Base-by-base conservation (phyloP, 2,888 invertebrate genomes). In the Hedychridium roseum region DNA sequence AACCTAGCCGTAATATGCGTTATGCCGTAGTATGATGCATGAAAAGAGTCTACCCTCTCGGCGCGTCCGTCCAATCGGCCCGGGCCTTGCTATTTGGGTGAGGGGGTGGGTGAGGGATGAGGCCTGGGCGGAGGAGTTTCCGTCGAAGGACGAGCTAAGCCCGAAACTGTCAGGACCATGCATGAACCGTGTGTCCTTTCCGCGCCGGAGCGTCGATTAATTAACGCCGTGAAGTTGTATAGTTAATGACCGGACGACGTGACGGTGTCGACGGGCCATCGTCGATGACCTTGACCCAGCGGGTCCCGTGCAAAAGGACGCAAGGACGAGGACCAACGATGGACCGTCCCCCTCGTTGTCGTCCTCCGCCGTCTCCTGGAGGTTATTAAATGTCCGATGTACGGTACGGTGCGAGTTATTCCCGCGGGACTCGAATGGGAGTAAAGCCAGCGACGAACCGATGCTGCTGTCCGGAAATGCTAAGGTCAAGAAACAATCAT, bases 111-210 rank as follows among this genome's bases (percentile, higher is more conserved):
- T 11, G 27, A 26, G 34, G 30, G 40, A 28, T 5, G 30, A 31
- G 42, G 37, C 30, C 2, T 18, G 28, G 15, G n/a, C 20, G 39
- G 27, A 31, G 43, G n/a, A n/a, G n/a, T n/a, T n/a, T n/a, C n/a
- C n/a, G n/a, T n/a, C n/a, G n/a, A 48, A 43, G 57, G 55, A 51
- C 49, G 54, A 40, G 57, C 54, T 27, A 55, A 60, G 53, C 53
- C 52, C 43, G 48, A 64, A 60, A 60, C 58, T 64, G 57, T 50
- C 61, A 63, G 63, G 63, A 63, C 58, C 63, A 60, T 63, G n/a
- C n/a, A 63, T 63, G 60, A 55, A 63, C 64, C 63, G 63, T 63
- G n/a, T n/a, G 63, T 63, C 63, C 64, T 60, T 11, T 36, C 64
- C 44, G 64, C 62, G 57, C 62, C 49, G 43, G 60, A 62, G 60